A percentile compares a stretch with the other conserved stretches of the same genome.
These are phyloP conservation scores for Gambusia affinis DNA, from an alignment of 2,113 vertebrate genomes.

Conservation along the genomic window DNA sequence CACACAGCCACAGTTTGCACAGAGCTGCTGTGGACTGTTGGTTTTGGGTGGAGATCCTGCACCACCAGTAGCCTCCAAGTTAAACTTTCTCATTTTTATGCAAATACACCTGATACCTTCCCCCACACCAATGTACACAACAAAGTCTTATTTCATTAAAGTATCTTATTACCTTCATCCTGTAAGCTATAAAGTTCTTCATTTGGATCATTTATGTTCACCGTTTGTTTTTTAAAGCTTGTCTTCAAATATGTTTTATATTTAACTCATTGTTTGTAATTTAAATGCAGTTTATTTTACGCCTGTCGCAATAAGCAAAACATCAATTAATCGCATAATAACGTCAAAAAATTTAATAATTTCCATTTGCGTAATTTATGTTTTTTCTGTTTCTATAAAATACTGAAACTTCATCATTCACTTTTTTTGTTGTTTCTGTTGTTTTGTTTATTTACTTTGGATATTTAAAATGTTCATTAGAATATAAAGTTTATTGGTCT, in stretches of 20 bases:
- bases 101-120: constrained; percentile 53
- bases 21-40: constrained; percentile 25
- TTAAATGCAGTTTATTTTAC: background rate
- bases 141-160: background rate
- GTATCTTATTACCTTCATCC: background rate
- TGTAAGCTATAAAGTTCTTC: background rate
- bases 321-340: too few species aligned
- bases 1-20: constrained; percentile 10
- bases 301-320: too few species aligned
- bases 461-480: too few species aligned
- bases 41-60: constrained; percentile 12
- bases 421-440: too few species aligned
- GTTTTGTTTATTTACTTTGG: too few species aligned
- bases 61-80: constrained; percentile 22
- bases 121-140: constrained; percentile 6
- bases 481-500: too few species aligned
- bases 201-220: background rate
- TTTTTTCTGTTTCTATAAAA: too few species aligned
- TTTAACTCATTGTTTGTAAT: background rate
- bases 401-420: too few species aligned
- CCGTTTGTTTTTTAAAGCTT: background rate
- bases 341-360: too few species aligned
- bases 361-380: too few species aligned
- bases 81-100: constrained; percentile 39
- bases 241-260: background rate